Base-by-base conservation (phyloP, 2,113 vertebrate species). In the Axis porcinus region DNA sequence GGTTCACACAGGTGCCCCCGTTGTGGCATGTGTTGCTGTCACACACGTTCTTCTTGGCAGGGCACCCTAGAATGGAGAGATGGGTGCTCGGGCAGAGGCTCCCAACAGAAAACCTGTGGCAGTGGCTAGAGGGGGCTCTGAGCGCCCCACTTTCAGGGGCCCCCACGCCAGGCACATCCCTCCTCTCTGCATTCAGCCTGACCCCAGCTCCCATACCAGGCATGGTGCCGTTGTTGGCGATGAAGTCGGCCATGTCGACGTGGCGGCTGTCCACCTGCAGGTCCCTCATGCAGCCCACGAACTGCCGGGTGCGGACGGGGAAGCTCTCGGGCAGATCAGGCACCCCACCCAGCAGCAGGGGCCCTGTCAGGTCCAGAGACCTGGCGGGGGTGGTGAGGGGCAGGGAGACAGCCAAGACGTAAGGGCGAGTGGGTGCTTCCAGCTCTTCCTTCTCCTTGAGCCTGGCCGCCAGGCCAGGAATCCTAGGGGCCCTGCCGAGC, bases 181-280 rank as follows among this genome's bases (percentile, higher is more conserved):
- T 9, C 23, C 62, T 70, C 62, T 16, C 6, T 9, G 40, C 43
- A 33, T 1, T 54, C 14, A 16, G 67, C 45, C 84, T 30, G 1
- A 3, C 74, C 13, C 30, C 1, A 4, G 6, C 36, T 45, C 0
- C 33, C 97, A 3, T 98, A 99, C 99, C 99, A 28, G 99, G 99
- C 91, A 99, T 84, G 3, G 99, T 99, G 98, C 99, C 99, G 0
- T 99, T 99, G 98, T 99, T 99, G 78, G 99, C 99, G 25, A 99
- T 99, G 99, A 99, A 99, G 97, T 99, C 98, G 0, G 99, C 99
- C 99, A 99, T 99, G 99, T 99, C 99, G 5, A 99, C 93, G 0
- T 98, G 99, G 86, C 98, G 99, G 98, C 99, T 99, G 98, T 99
- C 99, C 7, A 99, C 99, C 7, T 99, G 99, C 94, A 99, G 99